phyloP scores from a whole-genome alignment of 2,113 vertebrate species.

The Oryzias celebensis region DNA sequence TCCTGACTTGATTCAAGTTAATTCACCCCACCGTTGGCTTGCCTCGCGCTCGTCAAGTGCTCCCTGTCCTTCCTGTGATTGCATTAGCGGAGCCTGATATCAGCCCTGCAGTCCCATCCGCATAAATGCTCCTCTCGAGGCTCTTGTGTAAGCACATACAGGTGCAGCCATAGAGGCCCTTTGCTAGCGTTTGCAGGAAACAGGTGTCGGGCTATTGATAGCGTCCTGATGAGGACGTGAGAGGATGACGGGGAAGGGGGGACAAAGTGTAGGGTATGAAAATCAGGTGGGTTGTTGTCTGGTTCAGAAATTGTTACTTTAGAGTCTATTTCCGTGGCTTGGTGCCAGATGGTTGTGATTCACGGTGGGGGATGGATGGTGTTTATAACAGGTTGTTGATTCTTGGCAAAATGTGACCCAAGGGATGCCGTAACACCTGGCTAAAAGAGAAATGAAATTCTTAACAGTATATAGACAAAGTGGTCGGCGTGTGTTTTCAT shows the following conservation, averaged over 20 bases:
- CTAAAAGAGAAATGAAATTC: slow-evolving; percentile 45
- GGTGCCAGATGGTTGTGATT: slow-evolving; percentile 63
- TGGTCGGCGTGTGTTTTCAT: slow-evolving; percentile 38
- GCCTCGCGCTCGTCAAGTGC: slow-evolving; percentile 58
- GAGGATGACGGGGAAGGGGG: slow-evolving; percentile 1
- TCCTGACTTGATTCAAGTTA: slow-evolving; percentile 66
- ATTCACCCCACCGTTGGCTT: slow-evolving; percentile 63
- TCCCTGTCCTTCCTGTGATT: slow-evolving; percentile 74
- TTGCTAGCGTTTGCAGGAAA: slow-evolving; percentile 70
- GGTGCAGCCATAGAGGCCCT: slow-evolving; percentile 71
- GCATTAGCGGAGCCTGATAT: slow-evolving; percentile 62
- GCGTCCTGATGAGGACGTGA: slow-evolving; percentile 55
- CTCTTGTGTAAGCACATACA: slow-evolving; percentile 71
- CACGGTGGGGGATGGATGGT: slow-evolving; percentile 37
- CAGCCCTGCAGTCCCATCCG: slow-evolving; percentile 65
- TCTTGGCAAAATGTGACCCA: slow-evolving; percentile 61
- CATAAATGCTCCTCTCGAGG: slow-evolving; percentile 58
- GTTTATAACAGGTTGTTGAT: slow-evolving; percentile 70
- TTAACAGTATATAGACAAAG: slow-evolving; percentile 45
- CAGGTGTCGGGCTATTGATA: slow-evolving; percentile 76
- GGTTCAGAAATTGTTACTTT: slow-evolving; percentile 63
- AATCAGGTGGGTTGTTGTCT: slow-evolving; percentile 73
- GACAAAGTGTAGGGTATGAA: slow-evolving; percentile 46
- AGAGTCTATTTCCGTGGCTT: slow-evolving; percentile 67
- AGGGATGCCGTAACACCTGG: slow-evolving; percentile 67